Base-by-base conservation (phyloP, 1,140 invertebrate species). In the Magallana ariakensis region DNA sequence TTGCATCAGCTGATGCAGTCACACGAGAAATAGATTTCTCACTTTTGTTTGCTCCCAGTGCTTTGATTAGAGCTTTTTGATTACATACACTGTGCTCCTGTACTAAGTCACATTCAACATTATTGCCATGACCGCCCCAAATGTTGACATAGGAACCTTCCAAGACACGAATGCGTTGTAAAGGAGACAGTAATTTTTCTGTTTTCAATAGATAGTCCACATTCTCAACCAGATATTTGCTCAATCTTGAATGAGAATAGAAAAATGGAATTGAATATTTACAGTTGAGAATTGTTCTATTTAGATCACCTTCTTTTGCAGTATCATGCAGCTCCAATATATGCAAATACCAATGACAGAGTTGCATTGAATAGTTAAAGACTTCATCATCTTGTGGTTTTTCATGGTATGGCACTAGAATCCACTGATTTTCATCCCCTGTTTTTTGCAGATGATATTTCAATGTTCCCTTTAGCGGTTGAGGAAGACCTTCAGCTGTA, bases 11-110 rank as follows among this genome's bases (percentile, higher is more conserved):
- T 53, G 84, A 62, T 22, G n/a, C 84, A 22, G 62, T 85, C 19
- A 80, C 66, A 56, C 8, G 33, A 26, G 55, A 83, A 83, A 87
- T 83, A 11, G 57, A 57, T 33, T 80, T 87, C 15, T 87, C 62
- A 53, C 15, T 80, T 58, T 87, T 87, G 46, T 87, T 87, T 22
- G 86, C 86, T 56, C 86, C 86, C 10, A 87, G 56, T 33, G 80
- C 81, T 33, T 66, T 87, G 10, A 87, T 87, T 54, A 87, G 60
- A 33, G 83, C 86, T 54, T 87, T 87, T 70, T 87, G 86, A 60
- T 87, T 80, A 33, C 86, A 54, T 46, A 87, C 86, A 60, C 82
- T 84, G 75, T 87, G 33, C 26, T 84, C 86, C 54, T 87, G 81
- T 53, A 87, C 86, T 16, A 87, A 58, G 55, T 87, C 86, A n/a